Conservation (phyloP, 2,113 vertebrate species). For the Sciurus niger region DNA sequence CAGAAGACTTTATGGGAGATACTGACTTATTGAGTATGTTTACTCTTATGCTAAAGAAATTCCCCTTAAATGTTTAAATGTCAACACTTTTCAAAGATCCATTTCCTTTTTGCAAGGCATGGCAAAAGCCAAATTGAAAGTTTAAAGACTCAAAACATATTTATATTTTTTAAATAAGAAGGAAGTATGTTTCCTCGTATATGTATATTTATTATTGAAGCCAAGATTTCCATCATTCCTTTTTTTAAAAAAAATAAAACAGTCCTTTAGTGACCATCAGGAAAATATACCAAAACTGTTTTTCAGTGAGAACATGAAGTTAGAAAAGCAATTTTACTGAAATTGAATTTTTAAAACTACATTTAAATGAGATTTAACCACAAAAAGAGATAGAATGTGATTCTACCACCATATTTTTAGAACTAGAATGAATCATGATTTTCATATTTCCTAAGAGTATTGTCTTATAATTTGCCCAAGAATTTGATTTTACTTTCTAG, state of each 20-base stretch:
- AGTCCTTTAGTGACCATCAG: not conserved
- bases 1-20: not conserved
- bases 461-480: slow-evolving; percentile 55
- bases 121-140: not conserved
- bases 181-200: not conserved
- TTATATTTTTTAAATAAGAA: not conserved
- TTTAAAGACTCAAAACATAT: slow-evolving; percentile 15
- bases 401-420: not conserved
- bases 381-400: not conserved
- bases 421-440: slow-evolving; percentile 49
- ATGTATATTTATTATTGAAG: not conserved
- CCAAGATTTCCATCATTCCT: not conserved
- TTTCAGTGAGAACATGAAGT: slow-evolving; percentile 5
- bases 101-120: not conserved
- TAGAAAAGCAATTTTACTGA: slow-evolving; percentile 20
- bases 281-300: slow-evolving; percentile 46
- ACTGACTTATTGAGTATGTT: not conserved
- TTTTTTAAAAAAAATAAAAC: not conserved
- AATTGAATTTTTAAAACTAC: slow-evolving; percentile 5
- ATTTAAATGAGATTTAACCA: not conserved
- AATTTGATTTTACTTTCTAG: slow-evolving; percentile 69
- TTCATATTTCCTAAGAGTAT: slow-evolving; percentile 9
- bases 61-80: not conserved
- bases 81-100: not conserved
- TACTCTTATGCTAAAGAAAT: slow-evolving; percentile 25